Base-by-base conservation (phyloP, 1,140 invertebrate genomes). In the Drosophila virilis region DNA sequence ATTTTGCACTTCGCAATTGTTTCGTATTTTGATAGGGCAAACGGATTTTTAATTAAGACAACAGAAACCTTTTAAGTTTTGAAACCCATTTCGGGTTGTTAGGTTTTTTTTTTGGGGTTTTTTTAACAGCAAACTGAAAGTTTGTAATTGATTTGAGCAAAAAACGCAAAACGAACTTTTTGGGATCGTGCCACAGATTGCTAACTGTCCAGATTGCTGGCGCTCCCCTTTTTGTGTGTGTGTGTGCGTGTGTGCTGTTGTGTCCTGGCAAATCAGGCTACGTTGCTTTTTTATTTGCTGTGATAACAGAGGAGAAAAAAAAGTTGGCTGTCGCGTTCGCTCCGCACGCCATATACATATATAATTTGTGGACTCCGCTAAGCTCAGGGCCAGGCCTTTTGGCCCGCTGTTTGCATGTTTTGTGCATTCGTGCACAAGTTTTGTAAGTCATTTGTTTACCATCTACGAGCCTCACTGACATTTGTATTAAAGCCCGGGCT, bases 351-450 rank as follows among this genome's bases (percentile, higher is more conserved):
- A 69, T 68, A 61, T 68, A 84, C 71, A 79, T 84, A 60, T 76
- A 79, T 83, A 84, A 84, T 79, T 76, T 61, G 65, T 61, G 32
- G 65, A 42, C 55, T 61, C 61, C 28, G 5, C n/a, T 5, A 17
- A 38, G 12, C 17, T 32, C n/a, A 10, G 38, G 10, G 62, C 10
- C 42, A 43, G 46, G 33, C 68, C 48, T 74, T 75, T 83, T 28
- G 45, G 17, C 7, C 33, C 12, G 52, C 75, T 75, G 83, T 88
- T 86, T 86, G 83, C 83, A 75, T 86, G 84, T 88, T 77, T 71
- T 79, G 78, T 88, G 83, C 82, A 86, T 86, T 86, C 82, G 83
- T 86, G 82, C 82, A 83, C 82, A 88, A 86, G 83, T 88, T 88
- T 86, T 86, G 79, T 86, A 88, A 83, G 79, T 88, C 83, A 88